A percentile compares a stretch with the other conserved stretches of the same genome.
Conservation (phyloP, 2,113 vertebrate genomes). For the Heliornis fulica region DNA sequence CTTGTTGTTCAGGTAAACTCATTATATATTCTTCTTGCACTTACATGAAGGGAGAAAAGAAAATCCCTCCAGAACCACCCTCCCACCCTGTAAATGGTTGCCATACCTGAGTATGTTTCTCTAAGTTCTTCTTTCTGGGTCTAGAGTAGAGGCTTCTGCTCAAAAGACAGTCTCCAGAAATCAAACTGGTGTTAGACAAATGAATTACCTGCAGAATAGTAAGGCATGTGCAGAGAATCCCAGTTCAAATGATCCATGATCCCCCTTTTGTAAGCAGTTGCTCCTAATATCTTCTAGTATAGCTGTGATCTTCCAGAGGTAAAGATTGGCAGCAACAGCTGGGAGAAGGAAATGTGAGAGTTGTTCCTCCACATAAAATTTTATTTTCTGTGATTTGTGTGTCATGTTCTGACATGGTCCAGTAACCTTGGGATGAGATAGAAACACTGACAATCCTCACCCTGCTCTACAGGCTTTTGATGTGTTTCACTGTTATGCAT, state of each 20-base stretch:
- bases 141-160: not conserved
- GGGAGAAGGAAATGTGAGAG: not conserved
- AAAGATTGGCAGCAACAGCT: not conserved
- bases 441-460: not conserved
- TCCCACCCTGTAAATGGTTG: not conserved
- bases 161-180: not conserved
- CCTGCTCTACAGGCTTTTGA: not conserved
- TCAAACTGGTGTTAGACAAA: not conserved
- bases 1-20: conserved; percentile 85
- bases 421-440: not conserved
- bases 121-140: not conserved
- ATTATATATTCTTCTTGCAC: not conserved
- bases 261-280: not conserved
- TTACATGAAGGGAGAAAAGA: not conserved
- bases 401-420: not conserved
- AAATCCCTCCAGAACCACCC: not conserved
- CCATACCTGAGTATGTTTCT: not conserved
- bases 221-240: not conserved
- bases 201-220: not conserved
- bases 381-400: not conserved
- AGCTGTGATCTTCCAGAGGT: not conserved
- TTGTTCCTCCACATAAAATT: not conserved
- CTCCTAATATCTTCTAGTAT: not conserved
- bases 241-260: not conserved
- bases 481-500: not conserved